These are phyloP conservation scores for Ptychadena robeensis DNA, from an alignment of 2,797 vertebrate species.

Conservation along the genomic window DNA sequence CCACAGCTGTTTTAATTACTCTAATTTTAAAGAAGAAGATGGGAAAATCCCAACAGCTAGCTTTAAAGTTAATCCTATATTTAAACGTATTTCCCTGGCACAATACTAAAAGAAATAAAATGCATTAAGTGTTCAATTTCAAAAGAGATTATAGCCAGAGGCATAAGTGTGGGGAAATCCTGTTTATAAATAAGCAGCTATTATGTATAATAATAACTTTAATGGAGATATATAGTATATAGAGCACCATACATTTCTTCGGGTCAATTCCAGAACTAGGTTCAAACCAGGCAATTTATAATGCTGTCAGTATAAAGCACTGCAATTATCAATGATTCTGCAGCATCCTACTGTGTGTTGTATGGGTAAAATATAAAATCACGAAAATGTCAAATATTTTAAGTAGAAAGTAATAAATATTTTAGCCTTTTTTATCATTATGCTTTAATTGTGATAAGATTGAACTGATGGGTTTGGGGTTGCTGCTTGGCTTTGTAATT, in stretches of 20 bases:
- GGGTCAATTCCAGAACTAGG: not conserved
- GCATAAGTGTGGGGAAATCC: constrained; percentile 58
- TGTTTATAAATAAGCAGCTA: constrained; percentile 56
- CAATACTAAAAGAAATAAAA: constrained; percentile 51
- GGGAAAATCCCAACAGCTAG: constrained; percentile 61
- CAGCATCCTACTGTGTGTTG: not conserved
- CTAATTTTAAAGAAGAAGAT: constrained; percentile 37
- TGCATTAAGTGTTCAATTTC: constrained; percentile 34
- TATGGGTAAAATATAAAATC: not conserved
- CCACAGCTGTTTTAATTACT: constrained; percentile 51
- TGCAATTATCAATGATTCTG: not conserved
- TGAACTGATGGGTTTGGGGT: too few relatives aligned
- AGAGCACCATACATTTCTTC: not conserved
- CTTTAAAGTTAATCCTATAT: constrained; percentile 45
- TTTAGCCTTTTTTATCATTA: not conserved
- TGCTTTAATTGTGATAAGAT: not conserved
- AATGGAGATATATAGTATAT: constrained; percentile 10
- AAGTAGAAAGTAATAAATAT: not conserved
- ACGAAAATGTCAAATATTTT: not conserved
- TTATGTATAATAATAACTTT: constrained; percentile 38
- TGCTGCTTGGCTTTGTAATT: too few relatives aligned
- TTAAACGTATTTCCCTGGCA: constrained; percentile 55
- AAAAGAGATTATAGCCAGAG: constrained; percentile 51
- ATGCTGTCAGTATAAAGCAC: not conserved
- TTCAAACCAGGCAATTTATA: constrained; percentile 49